Evolutionary conservation across 2,797 vertebrate genomes (phyloP), one percentile per base, ranked within the genome.

Genomic region (Sebastes kiyomatsui): DNA sequence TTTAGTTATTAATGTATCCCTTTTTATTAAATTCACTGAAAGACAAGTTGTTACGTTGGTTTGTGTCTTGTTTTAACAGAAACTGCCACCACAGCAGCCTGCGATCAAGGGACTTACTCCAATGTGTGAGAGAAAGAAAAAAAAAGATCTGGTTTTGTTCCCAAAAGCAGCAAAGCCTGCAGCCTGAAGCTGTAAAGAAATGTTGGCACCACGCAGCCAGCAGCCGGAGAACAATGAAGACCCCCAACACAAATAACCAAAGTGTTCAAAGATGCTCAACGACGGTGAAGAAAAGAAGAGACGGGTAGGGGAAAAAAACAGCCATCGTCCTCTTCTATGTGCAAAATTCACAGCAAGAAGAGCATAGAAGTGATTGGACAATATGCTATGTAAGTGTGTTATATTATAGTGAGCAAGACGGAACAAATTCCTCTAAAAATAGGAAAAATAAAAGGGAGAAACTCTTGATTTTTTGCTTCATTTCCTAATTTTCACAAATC

Each of bases 381-480:
- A 22, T 27, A 49, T 56, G 20, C 32, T 28, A 11, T 10, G 12
- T 6, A 49, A 58, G 23, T 38, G n/a, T 28, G 30, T 64, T 59
- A 56, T 23, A 38, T 1, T 59, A 11, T 28, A 58, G 14, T 30
- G 11, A 9, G 5, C 38, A 7, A 52, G 16, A 46, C 5, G n/a
- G 23, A 55, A 67, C 55, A 62, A 42, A 70, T 67, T 75, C 33
- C 54, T 72, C 7, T 16, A 27, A 65, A 81, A 81, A 80, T 80
- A 22, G 11, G 52, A 82, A 74, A 59, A 81, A 33, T 18, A 46
- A 46, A 42, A 0, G 5, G 1, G 12, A 4, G n/a, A 56, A 74
- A 80, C 55, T 56, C 23, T 0, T 13, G 0, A 54, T 12, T 23
- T 7, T 7, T 16, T 2, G 12, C 27, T 52, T 11, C 4, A 25